These are phyloP conservation scores for Ia io DNA, from an alignment of 2,113 vertebrate species.

Conservation along the genomic window DNA sequence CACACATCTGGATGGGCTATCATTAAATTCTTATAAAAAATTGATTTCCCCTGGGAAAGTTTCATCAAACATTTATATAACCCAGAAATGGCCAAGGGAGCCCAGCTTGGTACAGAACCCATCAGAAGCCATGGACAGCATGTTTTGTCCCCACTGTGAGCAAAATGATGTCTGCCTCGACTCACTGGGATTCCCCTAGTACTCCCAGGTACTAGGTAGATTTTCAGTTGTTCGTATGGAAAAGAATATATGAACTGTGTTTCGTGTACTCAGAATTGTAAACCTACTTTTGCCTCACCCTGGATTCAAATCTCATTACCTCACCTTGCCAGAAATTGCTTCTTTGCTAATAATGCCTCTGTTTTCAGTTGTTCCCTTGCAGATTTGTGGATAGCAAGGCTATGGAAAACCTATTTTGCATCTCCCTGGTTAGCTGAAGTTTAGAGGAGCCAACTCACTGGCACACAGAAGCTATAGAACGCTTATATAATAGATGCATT, in stretches of 20 bases:
- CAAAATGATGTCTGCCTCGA: conserved; percentile 11
- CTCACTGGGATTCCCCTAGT: not conserved
- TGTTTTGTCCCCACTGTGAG: conserved; percentile 16
- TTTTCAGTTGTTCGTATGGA: not conserved
- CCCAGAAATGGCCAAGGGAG: conserved; percentile 73
- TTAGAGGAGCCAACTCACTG: not conserved
- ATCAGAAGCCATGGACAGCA: conserved; percentile 47
- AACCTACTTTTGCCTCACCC: not conserved
- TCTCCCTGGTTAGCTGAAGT: not conserved
- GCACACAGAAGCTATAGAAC: not conserved
- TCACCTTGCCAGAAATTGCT: conserved; percentile 24
- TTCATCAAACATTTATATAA: conserved; percentile 84
- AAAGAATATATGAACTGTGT: not conserved
- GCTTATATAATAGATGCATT: not conserved
- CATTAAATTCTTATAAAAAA: conserved; percentile 83
- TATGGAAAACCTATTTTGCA: not conserved
- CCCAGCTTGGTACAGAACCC: conserved; percentile 33
- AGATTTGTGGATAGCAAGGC: not conserved
- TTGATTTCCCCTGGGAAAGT: conserved; percentile 78
- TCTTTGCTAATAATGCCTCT: not conserved
- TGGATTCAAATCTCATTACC: conserved; percentile 14
- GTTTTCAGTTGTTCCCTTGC: not conserved
- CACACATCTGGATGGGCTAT: conserved; percentile 76
- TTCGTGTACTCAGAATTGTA: not conserved
- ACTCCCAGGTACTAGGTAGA: not conserved